phyloP scores from a whole-genome alignment of 2,797 vertebrate genomes.

The Rhynchotus rufescens region DNA sequence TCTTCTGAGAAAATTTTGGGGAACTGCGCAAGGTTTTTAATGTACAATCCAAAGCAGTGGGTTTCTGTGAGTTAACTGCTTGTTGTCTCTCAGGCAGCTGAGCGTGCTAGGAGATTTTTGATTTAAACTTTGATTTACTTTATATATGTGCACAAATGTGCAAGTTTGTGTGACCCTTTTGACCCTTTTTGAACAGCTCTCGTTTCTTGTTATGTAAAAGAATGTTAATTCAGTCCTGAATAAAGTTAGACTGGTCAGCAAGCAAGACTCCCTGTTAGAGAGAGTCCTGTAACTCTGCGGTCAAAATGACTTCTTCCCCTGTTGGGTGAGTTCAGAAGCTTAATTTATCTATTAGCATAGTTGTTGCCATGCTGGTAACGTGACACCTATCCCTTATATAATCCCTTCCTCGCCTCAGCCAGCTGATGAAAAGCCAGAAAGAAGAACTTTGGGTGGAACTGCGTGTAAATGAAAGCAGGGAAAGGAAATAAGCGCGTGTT shows the following conservation, averaged over 20 bases:
- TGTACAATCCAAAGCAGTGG: accelerated
- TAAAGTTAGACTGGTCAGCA: background rate
- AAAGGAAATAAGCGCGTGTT: background rate
- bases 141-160: too few relatives aligned
- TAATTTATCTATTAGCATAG: conserved; percentile 61
- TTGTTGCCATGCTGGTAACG: conserved; percentile 34
- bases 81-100: background rate
- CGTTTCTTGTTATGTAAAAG: background rate
- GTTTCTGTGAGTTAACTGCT: background rate
- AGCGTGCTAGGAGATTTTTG: background rate
- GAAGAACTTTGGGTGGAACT: conserved; percentile 1
- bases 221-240: background rate
- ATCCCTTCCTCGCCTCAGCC: conserved; percentile 24
- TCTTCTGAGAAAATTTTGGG: background rate
- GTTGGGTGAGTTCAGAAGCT: conserved; percentile 66
- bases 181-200: background rate
- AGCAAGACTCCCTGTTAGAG: background rate
- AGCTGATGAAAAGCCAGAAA: conserved; percentile 45
- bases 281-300: background rate
- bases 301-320: background rate
- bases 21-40: background rate
- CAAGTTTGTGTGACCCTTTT: background rate
- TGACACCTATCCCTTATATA: conserved; percentile 53
- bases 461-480: background rate
- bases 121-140: background rate